Base-by-base conservation (phyloP, 2,113 vertebrate genomes). In the Sinocyclocheilus grahami region DNA sequence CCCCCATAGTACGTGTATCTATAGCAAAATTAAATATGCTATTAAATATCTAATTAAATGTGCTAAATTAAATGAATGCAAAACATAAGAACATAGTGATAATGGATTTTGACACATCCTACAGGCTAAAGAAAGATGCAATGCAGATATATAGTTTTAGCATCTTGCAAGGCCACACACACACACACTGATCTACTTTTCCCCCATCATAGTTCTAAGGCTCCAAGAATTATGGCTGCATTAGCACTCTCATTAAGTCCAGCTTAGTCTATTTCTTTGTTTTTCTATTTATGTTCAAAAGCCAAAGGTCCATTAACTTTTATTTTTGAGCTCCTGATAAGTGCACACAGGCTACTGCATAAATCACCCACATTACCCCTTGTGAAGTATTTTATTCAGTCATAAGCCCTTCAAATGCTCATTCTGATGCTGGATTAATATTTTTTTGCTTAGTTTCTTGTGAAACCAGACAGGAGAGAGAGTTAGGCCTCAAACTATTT, bases 361-460 rank as follows among this genome's bases (percentile, higher is more conserved):
- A 62, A 63, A 42, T 63, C 33, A 65, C 58, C 22, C 20, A 37
- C 78, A 63, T 81, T 65, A 81, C 39, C 55, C 16, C 10, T 65
- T 24, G 11, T n/a, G 20, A 63, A 65, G 27, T 60, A 60, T 3
- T 60, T 60, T 14, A 79, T 13, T 13, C 53, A 39, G 53, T n/a
- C 72, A 24, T 24, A 75, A 75, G 72, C 72, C 72, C 39, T 46
- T 75, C 72, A 75, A 46, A 75, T 75, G 22, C 39, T 46, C 7
- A 53, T 77, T 75, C 7, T 20, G 69, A 72, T 39, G 33, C 18
- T 39, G 8, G 67, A 5, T 75, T 48, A 14, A 46, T n/a, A 48
- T n/a, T 13, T 46, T 48, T 39, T 24, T 22, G 39, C 39, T 46
- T 46, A 22, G 22, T 46, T n/a, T 75, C 37, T 7, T 46, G 65